Conservation (phyloP, 2,888 invertebrate species). For the Euproctis similis region DNA sequence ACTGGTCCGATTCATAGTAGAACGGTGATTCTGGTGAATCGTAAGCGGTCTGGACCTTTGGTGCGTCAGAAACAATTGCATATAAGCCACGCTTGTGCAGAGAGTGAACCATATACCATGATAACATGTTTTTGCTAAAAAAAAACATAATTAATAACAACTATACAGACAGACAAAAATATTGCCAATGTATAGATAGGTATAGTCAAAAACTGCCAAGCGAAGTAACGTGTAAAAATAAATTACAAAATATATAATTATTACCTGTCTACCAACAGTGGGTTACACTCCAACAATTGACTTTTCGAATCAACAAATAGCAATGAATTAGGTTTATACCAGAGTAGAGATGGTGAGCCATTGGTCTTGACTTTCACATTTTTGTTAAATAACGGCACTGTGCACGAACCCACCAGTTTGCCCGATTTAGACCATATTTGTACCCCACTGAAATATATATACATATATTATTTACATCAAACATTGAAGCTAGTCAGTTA, state of each 20-base stretch:
- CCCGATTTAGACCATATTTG: conserved; percentile 80
- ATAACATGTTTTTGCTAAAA: conserved; percentile 49
- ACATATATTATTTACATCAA: no score
- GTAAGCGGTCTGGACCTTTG: conserved; percentile 29
- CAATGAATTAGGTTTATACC: conserved; percentile 76
- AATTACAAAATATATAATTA: no score
- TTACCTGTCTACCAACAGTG: conserved; percentile 60
- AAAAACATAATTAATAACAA: no score
- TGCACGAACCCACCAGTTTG: conserved; percentile 56
- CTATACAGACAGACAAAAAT: no score
- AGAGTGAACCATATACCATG: conserved; percentile 49
- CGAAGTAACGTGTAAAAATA: no score
- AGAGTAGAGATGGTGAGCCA: conserved; percentile 71
- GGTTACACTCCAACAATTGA: conserved; percentile 78
- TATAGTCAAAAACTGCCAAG: no score
- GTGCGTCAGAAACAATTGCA: conserved; percentile 71
- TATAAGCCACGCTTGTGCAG: conserved; percentile 78
- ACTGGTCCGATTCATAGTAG: conserved; percentile 11
- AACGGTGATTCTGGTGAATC: conserved; percentile 1
- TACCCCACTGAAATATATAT: conserved; percentile 54
- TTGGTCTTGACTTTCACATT: conserved; percentile 28
- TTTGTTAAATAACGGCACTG: conserved; percentile 23
- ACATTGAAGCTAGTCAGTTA: no score
- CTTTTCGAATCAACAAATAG: conserved; percentile 76
- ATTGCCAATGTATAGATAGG: no score